phyloP scores from a whole-genome alignment of 2,113 vertebrate genomes.

The Hippopotamus amphibius region DNA sequence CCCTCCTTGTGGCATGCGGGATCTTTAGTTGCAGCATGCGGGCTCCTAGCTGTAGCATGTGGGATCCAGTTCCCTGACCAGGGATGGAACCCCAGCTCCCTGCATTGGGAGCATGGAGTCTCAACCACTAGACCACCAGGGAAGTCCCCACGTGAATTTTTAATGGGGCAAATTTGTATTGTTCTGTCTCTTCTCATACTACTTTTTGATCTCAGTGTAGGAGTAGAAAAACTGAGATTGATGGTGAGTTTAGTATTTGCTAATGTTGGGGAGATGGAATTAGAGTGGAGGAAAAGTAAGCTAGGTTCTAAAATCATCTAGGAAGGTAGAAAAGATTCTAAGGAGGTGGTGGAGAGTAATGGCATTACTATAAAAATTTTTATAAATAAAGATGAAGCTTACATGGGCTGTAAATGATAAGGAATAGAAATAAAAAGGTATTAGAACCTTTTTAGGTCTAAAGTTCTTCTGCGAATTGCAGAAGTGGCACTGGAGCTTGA shows the following conservation, averaged over 20 bases:
- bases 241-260: slow-evolving; percentile 23
- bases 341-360: neutral
- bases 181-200: neutral
- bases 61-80: too few relatives aligned
- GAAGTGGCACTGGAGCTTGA: neutral
- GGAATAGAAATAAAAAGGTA: slow-evolving; percentile 8
- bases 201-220: neutral
- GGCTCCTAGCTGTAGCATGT: too few relatives aligned
- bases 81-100: too few relatives aligned
- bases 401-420: slow-evolving; percentile 5
- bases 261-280: slow-evolving; percentile 26
- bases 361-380: slow-evolving; percentile 4
- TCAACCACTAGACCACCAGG: too few relatives aligned
- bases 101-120: too few relatives aligned
- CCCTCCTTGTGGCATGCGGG: too few relatives aligned
- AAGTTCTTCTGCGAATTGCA: neutral
- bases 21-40: too few relatives aligned
- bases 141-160: neutral
- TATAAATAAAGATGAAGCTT: slow-evolving; percentile 23
- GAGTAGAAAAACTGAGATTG: neutral
- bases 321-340: neutral
- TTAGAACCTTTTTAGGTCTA: neutral
- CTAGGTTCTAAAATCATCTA: slow-evolving; percentile 7
- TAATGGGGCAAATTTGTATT: slow-evolving; percentile 12
- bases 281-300: slow-evolving; percentile 2